These are phyloP conservation scores for Drosophila ezoana DNA, from an alignment of 2,888 invertebrate species.

Conservation along the genomic window DNA sequence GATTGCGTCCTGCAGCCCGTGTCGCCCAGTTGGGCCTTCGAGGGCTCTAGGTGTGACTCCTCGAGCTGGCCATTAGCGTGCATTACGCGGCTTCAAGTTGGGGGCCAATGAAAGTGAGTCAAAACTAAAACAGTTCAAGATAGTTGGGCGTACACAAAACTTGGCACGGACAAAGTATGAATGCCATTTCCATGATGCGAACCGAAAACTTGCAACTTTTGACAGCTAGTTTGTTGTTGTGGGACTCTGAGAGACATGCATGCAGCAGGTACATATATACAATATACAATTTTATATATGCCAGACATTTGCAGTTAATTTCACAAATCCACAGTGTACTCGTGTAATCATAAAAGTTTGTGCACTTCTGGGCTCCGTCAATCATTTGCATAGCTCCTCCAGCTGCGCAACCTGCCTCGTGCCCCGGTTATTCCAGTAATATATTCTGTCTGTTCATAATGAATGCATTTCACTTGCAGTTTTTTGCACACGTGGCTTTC, in stretches of 20 bases:
- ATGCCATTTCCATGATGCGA: conserved; percentile 20
- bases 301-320: conserved; percentile 53
- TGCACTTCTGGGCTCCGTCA: conserved; percentile 41
- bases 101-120: conserved; percentile 18
- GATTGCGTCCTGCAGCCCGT: background rate
- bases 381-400: conserved; percentile 45
- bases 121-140: conserved; percentile 13
- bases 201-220: conserved; percentile 30
- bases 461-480: conserved; percentile 28
- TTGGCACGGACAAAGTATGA: conserved; percentile 21
- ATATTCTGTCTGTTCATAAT: conserved; percentile 28
- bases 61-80: conserved; percentile 31
- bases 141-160: conserved; percentile 26
- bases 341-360: conserved; percentile 62
- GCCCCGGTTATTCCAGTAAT: conserved; percentile 2
- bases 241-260: background rate
- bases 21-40: conserved; percentile 3
- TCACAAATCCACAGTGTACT: conserved; percentile 52
- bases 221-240: conserved; percentile 19
- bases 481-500: conserved; percentile 2
- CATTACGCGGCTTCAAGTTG: conserved; percentile 38
- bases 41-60: background rate
- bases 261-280: background rate
- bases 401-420: background rate
- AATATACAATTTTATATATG: background rate